Base-by-base conservation (phyloP, 2,113 vertebrate species). In the Tupaia chinensis region DNA sequence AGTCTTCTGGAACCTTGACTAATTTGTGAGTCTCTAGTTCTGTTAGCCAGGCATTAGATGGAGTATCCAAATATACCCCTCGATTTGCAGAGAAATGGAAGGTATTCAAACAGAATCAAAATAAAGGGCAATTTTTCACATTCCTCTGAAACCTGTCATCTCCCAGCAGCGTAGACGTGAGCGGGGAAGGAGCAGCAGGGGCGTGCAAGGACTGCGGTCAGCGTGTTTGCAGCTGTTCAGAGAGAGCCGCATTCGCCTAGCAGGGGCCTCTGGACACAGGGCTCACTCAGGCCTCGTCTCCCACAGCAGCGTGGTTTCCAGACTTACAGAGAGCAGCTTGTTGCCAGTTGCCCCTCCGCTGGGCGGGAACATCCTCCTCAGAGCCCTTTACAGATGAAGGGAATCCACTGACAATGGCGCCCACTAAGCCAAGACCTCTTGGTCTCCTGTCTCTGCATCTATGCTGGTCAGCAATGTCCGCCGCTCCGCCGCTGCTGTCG, bases 41-140 rank as follows among this genome's bases (percentile, higher is more conserved):
- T 5, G 58, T 81, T 61, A 85, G 87, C 74, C 84, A 93, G 80
- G 80, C 63, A 44, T 92, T 92, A 92, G 79, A 69, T 15, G 0
- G 65, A 93, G 86, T 54, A 60, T 68, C n/a, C 87, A 97, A 96
- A 95, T 90, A 84, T 4, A 58, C 66, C 87, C 92, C 94, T 93
- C 87, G 61, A 53, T 97, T 97, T 97, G 25, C 84, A 76, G 90
- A 92, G 88, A 88, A 96, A 94, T 88, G 88, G 92, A 95, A 97
- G 81, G 68, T 87, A 76, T 93, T 97, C 90, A 95, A 92, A 95
- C 58, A 88, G 94, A 96, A 82, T 94, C 73, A 97, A 97, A 97
- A 97, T 97, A 95, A 92, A 93, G 91, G 95, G 54, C 92, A 34
- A 63, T 96, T 97, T 95, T 95, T 86, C 84, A 60, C 94, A 76